These are phyloP conservation scores for Trypoxylon attenuatum DNA, from an alignment of 2,888 invertebrate genomes.

Conservation along the genomic window DNA sequence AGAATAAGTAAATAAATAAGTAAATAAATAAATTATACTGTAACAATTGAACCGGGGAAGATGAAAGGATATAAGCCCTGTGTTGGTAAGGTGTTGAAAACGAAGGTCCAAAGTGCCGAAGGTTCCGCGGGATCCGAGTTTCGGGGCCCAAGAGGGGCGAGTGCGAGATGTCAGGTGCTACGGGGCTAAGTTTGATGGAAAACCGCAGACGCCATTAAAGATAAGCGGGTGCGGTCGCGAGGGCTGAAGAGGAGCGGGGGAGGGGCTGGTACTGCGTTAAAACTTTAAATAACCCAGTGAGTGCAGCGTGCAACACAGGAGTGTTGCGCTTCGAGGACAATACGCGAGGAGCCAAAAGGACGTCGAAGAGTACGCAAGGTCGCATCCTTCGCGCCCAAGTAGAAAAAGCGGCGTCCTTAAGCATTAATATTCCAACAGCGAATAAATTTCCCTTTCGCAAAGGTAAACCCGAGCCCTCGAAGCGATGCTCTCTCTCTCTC, in stretches of 20 bases:
- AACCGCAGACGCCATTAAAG: conserved; percentile 68
- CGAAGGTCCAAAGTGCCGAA: too few species aligned
- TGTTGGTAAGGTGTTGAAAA: too few species aligned
- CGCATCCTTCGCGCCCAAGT: conserved; percentile 22
- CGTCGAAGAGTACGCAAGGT: conserved; percentile 20
- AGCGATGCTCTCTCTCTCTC: too few species aligned
- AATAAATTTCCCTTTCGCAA: conserved; percentile 3
- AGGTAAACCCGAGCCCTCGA: background rate
- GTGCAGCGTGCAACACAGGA: conserved; percentile 43
- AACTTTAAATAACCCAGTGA: conserved; percentile 65
- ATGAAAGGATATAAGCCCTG: too few species aligned
- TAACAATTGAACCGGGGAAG: too few species aligned
- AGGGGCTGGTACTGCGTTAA: conserved; percentile 45
- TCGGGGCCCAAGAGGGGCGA: too few species aligned
- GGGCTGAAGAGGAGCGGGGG: background rate
- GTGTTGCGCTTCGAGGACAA: conserved; percentile 48
- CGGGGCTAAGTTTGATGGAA: conserved; percentile 60
- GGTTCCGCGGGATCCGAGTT: too few species aligned
- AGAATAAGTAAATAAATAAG: too few species aligned
- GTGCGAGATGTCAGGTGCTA: conserved; percentile 47
- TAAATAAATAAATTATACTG: too few species aligned
- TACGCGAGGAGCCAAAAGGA: conserved; percentile 25
- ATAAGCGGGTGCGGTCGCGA: conserved; percentile 25
- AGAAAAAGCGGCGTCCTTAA: conserved; percentile 19
- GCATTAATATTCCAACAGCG: conserved; percentile 22